Percentiles rank a stretch among this genome's conserved stretches.
phyloP scores from a whole-genome alignment of 2,113 vertebrate species.

The Gymnarchus niloticus region DNA sequence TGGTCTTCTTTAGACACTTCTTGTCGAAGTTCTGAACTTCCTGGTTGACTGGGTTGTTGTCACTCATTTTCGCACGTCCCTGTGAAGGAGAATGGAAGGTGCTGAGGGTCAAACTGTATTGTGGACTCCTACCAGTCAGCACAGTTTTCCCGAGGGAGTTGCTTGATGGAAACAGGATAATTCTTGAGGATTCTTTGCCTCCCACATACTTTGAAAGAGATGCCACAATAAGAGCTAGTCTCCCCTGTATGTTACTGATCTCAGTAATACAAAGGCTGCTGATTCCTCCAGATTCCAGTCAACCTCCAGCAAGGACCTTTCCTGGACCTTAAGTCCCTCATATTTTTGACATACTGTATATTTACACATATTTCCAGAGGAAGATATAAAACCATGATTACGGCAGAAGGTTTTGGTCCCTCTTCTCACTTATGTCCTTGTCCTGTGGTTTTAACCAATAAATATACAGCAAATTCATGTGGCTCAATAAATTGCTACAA shows the following conservation, averaged over 20 bases:
- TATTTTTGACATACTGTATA: neutral
- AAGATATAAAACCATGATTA: no score
- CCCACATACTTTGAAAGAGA: neutral
- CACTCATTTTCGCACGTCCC: slow-evolving; percentile 49
- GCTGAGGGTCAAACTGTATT: neutral
- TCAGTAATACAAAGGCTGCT: neutral
- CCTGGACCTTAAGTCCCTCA: neutral
- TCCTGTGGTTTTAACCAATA: neutral
- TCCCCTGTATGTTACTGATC: neutral
- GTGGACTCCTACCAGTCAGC: neutral
- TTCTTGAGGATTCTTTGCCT: neutral
- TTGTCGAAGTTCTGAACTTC: slow-evolving; percentile 68
- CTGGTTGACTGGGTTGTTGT: slow-evolving; percentile 39
- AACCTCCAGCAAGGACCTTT: neutral
- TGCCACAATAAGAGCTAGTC: slow-evolving; percentile 1
- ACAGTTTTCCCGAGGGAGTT: neutral
- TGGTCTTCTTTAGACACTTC: slow-evolving; percentile 68
- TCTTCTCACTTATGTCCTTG: neutral
- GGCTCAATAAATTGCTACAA: neutral
- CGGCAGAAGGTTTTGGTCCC: no score
- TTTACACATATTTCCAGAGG: no score
- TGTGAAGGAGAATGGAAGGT: neutral
- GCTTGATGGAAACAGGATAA: neutral
- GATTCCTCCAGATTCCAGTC: neutral
- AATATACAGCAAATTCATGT: neutral